Evolutionary conservation across 2,888 invertebrate genomes (phyloP), one percentile per base, ranked within the genome.

Genomic region (Strigamia transsilvanica): DNA sequence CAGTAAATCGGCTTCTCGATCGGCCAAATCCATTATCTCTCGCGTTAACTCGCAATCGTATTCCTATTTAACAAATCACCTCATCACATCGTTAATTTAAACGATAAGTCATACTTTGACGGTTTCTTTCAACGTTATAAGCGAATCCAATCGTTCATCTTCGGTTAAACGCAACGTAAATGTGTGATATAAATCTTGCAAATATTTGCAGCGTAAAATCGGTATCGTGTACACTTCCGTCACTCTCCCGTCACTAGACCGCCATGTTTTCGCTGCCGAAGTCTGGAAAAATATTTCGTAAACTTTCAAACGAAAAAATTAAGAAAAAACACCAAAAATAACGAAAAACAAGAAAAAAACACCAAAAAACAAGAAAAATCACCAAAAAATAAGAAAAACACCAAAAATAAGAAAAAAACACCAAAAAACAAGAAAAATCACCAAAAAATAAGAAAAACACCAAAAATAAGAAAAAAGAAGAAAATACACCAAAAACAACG

Each of bases 191-290:
- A 95, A 89, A 85, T 92, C 92, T 82, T 92, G 92, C 78, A 94
- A 90, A 86, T 93, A 93, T 80, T 92, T 91, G 18, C 94, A 95
- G 85, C 92, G 91, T 86, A 95, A 94, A 23, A 93, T 93, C 87
- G 93, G 93, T 80, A 94, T 87, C 0, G 95, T 93, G 85, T 96
- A 94, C 93, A 97, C 93, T 84, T 93, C 91, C 21, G 95, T 91
- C 46, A 91, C 84, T 82, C 87, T 86, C 23, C 93, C 93, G 86
- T 93, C 93, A 85, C 92, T 92, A 42, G 93, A 92, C 83, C 91
- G 91, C 94, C 95, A 95, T 82, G 91, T 91, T 66, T 94, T 90
- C 0, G 97, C 94, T 84, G 88, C 82, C 4, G 86, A 86, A 84
- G 85, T 85, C 85, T 85, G 38, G 15, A 51, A 56, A n/a, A n/a